Evolutionary conservation across 2,797 vertebrate species (phyloP).

Genomic region (Poecilia picta): DNA sequence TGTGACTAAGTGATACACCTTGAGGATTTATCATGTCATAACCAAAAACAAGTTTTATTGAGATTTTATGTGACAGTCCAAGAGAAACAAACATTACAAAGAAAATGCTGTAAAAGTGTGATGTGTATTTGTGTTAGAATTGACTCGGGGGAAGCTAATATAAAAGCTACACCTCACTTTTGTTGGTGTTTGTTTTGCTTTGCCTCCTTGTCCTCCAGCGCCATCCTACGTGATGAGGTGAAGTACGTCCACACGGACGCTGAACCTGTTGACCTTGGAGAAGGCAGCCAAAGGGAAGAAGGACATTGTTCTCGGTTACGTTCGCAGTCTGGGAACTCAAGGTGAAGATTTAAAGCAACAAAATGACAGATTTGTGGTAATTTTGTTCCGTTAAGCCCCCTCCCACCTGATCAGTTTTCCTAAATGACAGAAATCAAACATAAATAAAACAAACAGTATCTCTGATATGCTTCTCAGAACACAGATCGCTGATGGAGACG

Average conservation of each 20-base stretch:
- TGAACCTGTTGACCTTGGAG: slow-evolving; percentile 88
- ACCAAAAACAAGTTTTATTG: background rate
- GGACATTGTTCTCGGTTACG: slow-evolving; percentile 87
- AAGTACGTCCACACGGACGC: slow-evolving; percentile 84
- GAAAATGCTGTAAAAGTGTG: background rate
- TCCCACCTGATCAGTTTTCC: background rate
- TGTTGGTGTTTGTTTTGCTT: background rate
- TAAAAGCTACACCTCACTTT: background rate
- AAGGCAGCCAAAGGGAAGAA: slow-evolving; percentile 81
- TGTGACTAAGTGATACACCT: background rate
- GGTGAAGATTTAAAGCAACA: slow-evolving; percentile 70
- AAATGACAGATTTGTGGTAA: background rate
- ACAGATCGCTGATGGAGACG: slow-evolving; percentile 93
- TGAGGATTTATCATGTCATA: background rate
- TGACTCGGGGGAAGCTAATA: background rate
- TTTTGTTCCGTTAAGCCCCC: background rate
- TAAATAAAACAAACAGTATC: background rate
- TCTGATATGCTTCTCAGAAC: slow-evolving; percentile 74
- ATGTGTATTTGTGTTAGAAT: background rate
- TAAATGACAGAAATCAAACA: background rate
- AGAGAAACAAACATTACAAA: background rate
- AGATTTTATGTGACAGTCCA: background rate
- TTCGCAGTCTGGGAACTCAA: slow-evolving; percentile 89
- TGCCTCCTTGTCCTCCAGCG: slow-evolving; percentile 68
- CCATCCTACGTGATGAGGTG: slow-evolving; percentile 93